Base-by-base conservation (phyloP, 2,113 vertebrate species). In the Dipodomys ordii region DNA sequence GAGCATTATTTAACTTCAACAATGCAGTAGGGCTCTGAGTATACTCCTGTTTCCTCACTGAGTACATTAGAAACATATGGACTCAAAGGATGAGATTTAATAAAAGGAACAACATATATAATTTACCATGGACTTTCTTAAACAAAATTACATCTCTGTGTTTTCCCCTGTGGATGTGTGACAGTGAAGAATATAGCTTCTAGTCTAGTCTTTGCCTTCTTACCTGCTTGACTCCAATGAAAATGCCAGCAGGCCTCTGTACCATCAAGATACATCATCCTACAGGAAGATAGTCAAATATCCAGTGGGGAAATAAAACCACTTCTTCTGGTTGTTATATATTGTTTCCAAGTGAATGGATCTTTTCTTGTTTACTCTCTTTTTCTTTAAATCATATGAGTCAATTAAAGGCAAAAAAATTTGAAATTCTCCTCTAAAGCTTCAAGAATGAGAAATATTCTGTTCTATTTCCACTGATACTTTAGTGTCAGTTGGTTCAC, bases 1-100 rank as follows among this genome's bases (percentile, higher is more conserved):
- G 20, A 74, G 78, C 18, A 77, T 49, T 18, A 25, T 69, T 90
- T 22, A 69, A 27, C 39, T 74, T 86, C 12, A 62, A 35, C 6
- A 20, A 8, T 13, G 65, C 65, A 83, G n/a, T 62, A 83, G 73
- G 62, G 13, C 10, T 73, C 49, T 60, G 11, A 23, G 10, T 39
- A 15, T 27, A 44, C 12, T 57, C 22, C 4, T 57, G 4, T 27
- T 64, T 72, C 88, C 18, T 89, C 11, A 76, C 13, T 77, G 6
- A 49, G 13, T 32, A 39, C 79, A 69, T 80, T 94, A 90, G 72
- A 91, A 67, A 49, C 20, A 35, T 4, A 23, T 71, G 30, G 44
- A 62, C 83, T 72, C 25, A 76, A 67, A 71, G 7, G 4, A 84
- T 30, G 76, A 62, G 44, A 80, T 60, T 95, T 92, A 76, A 77